Base-by-base conservation (phyloP, 2,113 vertebrate genomes). In the Sylvia atricapilla region DNA sequence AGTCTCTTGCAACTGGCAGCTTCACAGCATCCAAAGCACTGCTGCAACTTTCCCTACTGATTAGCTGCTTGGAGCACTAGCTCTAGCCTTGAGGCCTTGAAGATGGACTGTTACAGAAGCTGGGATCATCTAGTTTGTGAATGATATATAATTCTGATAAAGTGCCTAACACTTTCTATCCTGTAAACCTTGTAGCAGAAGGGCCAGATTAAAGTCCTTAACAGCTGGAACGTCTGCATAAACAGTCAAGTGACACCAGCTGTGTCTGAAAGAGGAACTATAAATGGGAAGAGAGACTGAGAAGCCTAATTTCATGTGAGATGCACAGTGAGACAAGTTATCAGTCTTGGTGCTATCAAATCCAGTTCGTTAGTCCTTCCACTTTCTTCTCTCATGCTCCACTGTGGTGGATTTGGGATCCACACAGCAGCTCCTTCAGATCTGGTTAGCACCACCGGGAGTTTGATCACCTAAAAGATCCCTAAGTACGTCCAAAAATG, bases 211-310 rank as follows among this genome's bases (percentile, higher is more conserved):
- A 30, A 92, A 92, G 55, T 58, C 18, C 39, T 55, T 62, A 95
- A 63, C 79, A 94, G 88, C 88, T 90, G 94, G 59, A 93, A 88
- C 76, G 89, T 47, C 94, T 96, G 90, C 63, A 89, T 63, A 86
- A 84, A 77, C 66, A 79, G 31, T 53, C 81, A 84, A 86, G 75
- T 74, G 68, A 64, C 43, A 84, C 55, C 75, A 94, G 72, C 85
- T 96, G 75, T 84, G 68, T 52, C 43, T 95, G 76, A 86, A 92
- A 93, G 59, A 81, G 67, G 24, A 59, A 39, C 39, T 0, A 0
- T 49, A 84, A 84, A 62, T 47, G 25, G 27, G 43, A 88, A 86
- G 59, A 88, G 55, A 90, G 46, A 67, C 6, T 47, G 33, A 89
- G 85, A 74, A 69, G n/a, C 5, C 63, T 60, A 27, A 68, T 84